Conservation (phyloP, 2,113 vertebrate genomes). For the Bufo gargarizans region DNA sequence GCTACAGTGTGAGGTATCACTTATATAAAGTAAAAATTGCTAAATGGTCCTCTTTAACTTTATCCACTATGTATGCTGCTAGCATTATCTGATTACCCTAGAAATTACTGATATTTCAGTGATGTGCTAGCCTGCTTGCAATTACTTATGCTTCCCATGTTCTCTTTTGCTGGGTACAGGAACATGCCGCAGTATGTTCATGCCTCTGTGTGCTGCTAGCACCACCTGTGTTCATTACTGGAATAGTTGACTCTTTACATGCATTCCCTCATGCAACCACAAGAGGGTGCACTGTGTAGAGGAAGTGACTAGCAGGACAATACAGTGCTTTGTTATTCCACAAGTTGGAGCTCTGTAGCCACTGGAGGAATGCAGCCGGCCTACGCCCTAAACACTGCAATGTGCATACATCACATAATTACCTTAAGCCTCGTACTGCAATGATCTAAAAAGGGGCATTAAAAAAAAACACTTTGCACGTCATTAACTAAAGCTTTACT, state of each 20-base stretch:
- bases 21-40: no score
- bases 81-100: no score
- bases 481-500: background rate
- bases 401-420: conserved; percentile 1
- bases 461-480: background rate
- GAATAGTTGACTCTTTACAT: background rate
- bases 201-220: background rate
- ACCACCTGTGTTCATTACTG: background rate
- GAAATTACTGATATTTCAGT: no score
- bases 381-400: conserved; percentile 33
- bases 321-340: conserved; percentile 6
- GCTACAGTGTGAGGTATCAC: no score
- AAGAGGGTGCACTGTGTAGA: conserved; percentile 9
- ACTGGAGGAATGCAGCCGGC: conserved; percentile 38
- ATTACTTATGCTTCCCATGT: background rate
- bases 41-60: no score
- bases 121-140: background rate
- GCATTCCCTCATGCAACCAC: background rate
- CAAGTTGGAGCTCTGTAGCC: conserved; percentile 26
- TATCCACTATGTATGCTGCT: no score
- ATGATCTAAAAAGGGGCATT: background rate
- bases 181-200: background rate
- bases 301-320: background rate
- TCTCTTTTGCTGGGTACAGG: background rate
- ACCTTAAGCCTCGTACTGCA: background rate